Evolutionary conservation across 2,888 invertebrate genomes (phyloP), one percentile per base, ranked within the genome.

Genomic region (Stenichneumon culpator): DNA sequence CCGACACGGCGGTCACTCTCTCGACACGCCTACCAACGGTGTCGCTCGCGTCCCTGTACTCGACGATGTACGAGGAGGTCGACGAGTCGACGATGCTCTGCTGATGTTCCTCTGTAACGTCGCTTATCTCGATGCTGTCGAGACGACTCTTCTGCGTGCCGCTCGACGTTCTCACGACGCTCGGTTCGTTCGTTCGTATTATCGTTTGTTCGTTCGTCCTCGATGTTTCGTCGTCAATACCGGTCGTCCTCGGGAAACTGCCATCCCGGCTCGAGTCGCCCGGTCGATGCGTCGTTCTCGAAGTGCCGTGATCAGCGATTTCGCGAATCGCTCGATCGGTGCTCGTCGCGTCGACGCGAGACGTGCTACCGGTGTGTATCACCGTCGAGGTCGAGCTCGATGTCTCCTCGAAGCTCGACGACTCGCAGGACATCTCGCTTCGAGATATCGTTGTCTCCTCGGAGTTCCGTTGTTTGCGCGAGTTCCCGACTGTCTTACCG

Each of bases 61-160:
- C 96, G 68, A 96, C 95, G 44, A 95, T 95, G 89, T 96, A 96
- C 19, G 96, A 96, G 22, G 95, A 95, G 1, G 96, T 95, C 52
- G 96, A 95, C 47, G 95, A 96, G 4, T 95, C 94, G 81, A 95
- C 95, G 83, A 95, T 95, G 87, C 94, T 95, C 28, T 77, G 79
- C 22, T 79, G 79, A 89, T 95, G 94, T 89, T 96, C 90, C 52
- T 92, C 92, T 16, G 90, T 80, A 92, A 95, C 73, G 93, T 95
- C 91, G 92, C 90, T 88, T 6, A 93, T 90, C 36, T 93, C 92
- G 16, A 93, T 88, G 28, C 90, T 79, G 9, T 79, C 77, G 44
- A 63, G 77, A 52, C 54, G 63, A 16, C 14, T 70, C 19, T 83
- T 75, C 28, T 89, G 90, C 28, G 85, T 83, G 14, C 88, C 90